phyloP scores from a whole-genome alignment of 2,888 invertebrate genomes.

The Camptogramma bilineatum region DNA sequence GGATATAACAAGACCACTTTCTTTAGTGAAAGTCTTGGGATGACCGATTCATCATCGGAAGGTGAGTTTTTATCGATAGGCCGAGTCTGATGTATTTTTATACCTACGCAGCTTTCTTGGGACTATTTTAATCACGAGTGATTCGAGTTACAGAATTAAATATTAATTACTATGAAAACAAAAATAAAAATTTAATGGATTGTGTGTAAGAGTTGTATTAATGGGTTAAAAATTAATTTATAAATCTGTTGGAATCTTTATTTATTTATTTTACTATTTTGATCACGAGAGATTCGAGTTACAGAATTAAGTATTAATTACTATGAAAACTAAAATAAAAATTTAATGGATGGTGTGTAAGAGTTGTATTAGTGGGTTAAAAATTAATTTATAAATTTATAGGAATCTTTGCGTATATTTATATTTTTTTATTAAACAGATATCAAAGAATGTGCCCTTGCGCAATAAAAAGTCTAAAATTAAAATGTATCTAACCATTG shows the following conservation, averaged over 20 bases:
- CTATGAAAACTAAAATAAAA: background rate
- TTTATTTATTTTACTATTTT: background rate
- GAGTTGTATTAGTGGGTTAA: no score
- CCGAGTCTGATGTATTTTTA: conserved; percentile 47
- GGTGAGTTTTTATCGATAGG: conserved; percentile 58
- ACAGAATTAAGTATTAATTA: no score
- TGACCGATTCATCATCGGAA: conserved; percentile 63
- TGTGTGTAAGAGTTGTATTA: background rate
- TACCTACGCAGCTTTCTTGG: conserved; percentile 35
- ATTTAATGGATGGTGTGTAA: background rate
- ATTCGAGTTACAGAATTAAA: background rate
- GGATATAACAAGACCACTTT: conserved; percentile 58
- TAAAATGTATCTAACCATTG: no score
- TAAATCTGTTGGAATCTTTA: no score
- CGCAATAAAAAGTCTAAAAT: no score
- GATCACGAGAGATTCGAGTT: conserved; percentile 16
- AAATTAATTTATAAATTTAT: no score
- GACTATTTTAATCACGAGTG: conserved; percentile 26
- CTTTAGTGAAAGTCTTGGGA: conserved; percentile 71
- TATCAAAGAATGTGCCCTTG: no score
- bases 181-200: background rate
- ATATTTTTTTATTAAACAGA: no score
- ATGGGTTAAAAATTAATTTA: no score
- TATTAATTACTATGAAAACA: background rate
- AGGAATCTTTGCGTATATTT: no score